A percentile compares a stretch with the other conserved stretches of the same genome.
These are phyloP conservation scores for Leptocoma aspasia DNA, from an alignment of 2,113 vertebrate species.

Conservation along the genomic window DNA sequence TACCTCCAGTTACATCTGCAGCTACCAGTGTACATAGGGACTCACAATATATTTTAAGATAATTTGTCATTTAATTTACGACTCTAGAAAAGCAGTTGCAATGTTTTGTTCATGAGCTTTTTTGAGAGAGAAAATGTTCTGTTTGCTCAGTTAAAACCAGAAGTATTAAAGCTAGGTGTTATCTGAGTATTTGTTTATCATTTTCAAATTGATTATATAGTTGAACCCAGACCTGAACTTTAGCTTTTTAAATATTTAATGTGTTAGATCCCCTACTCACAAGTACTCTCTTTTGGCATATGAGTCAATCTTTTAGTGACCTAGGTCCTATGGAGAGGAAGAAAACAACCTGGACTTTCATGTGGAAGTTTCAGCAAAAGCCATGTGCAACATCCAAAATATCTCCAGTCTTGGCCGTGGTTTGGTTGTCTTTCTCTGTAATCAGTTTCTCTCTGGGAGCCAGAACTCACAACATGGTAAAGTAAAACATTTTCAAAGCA, in stretches of 20 bases:
- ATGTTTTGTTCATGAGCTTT: neutral
- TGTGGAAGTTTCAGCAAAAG: neutral
- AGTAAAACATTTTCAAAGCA: neutral
- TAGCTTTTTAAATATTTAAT: neutral
- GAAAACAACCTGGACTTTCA: neutral
- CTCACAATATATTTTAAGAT: neutral
- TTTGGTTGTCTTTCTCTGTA: neutral
- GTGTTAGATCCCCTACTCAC: neutral
- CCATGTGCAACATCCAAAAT: neutral
- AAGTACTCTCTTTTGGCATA: neutral
- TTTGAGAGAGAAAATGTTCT: neutral
- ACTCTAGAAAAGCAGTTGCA: neutral
- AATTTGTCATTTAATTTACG: neutral
- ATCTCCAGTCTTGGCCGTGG: neutral
- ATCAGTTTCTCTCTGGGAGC: neutral
- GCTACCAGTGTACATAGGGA: neutral
- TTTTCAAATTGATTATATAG: neutral
- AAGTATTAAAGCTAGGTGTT: neutral
- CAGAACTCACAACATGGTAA: neutral
- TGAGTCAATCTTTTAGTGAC: neutral
- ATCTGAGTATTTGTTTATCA: neutral
- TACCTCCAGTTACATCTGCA: neutral
- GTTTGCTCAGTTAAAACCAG: neutral
- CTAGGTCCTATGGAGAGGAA: accelerated
- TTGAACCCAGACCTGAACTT: neutral